Evolutionary conservation across 2,888 invertebrate species (phyloP), one percentile per base, ranked within the genome.

Genomic region (Diabrotica balteata): DNA sequence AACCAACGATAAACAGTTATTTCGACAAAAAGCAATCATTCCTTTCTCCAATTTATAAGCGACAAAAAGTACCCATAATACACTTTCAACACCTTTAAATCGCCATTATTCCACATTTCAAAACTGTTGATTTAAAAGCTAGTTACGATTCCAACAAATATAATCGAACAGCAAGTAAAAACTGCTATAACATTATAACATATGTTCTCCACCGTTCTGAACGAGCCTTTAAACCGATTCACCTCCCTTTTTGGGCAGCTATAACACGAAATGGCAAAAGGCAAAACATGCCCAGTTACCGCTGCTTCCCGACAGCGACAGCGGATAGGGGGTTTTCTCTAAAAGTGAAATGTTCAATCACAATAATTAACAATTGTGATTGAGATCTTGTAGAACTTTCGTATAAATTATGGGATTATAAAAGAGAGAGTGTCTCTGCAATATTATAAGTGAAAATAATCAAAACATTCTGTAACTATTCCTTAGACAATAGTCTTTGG

Each of bases 141-240:
- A 63, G 55, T 49, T 32, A 47, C 57, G 57, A 57, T 8, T 53
- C 11, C 22, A 42, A 47, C 63, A 50, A 55, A 63, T 55, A 63
- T 55, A 46, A 60, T 60, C 60, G 60, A 52, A 11, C 49, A 46
- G 17, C 47, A 50, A 57, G 63, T 63, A 63, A 63, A 63, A 63
- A 63, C 42, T 32, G 63, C 63, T 45, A 63, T 63, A 57, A 63
- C 63, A 63, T 63, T 63, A 63, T 63, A 63, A 63, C 63, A 63
- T 63, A 63, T 63, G 63, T 63, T 63, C 63, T 50, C 44, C 57
- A n/a, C 43, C 44, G 57, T 43, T 44, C 57, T n/a, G 44, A 57
- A 63, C 57, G 63, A 63, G 57, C 32, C 43, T 54, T 57, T 63
- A 44, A 63, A 63, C 49, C 44, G 32, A 57, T 63, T 50, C 54